Evolutionary conservation across 2,113 vertebrate species (phyloP).

Genomic region (Monopterus albus): DNA sequence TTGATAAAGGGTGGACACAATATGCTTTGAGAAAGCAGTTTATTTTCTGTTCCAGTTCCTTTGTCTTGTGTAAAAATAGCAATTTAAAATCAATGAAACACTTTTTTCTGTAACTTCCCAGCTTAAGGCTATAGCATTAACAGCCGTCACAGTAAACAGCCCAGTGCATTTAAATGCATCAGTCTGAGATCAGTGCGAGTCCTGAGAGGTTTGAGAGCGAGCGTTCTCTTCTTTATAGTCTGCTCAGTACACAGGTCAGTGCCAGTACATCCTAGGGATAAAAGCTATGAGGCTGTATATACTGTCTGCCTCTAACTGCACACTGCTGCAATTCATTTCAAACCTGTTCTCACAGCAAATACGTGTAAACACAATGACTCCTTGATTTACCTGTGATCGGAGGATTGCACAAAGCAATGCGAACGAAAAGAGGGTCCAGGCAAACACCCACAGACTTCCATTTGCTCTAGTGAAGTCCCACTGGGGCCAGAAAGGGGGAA

Average conservation of each 20-base stretch:
- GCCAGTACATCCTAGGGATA: slow-evolving; percentile 11
- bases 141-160: slow-evolving; percentile 3
- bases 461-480: slow-evolving; percentile 84
- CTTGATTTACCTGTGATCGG: slow-evolving; percentile 75
- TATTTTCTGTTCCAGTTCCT: slow-evolving; percentile 5
- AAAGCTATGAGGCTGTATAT: slow-evolving; percentile 26
- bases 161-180: slow-evolving; percentile 32
- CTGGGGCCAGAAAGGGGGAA: slow-evolving; percentile 60
- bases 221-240: slow-evolving; percentile 44
- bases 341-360: slow-evolving; percentile 16
- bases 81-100: slow-evolving; percentile 13
- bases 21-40: slow-evolving; percentile 1
- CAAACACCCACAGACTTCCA: slow-evolving; percentile 73
- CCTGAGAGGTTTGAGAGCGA: slow-evolving; percentile 25
- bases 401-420: slow-evolving; percentile 82
- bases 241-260: slow-evolving; percentile 43
- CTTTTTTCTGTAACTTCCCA: slow-evolving; percentile 8
- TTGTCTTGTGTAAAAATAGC: slow-evolving; percentile 6
- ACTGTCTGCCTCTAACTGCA: slow-evolving; percentile 15
- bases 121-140: slow-evolving; percentile 21
- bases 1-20: slow-evolving; percentile 6
- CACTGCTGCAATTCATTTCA: slow-evolving; percentile 22
- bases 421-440: slow-evolving; percentile 77
- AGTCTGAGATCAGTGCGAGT: slow-evolving; percentile 34
- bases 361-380: slow-evolving; percentile 11